Conservation (phyloP, 2,113 vertebrate genomes). For the Oncorhynchus kisutch region DNA sequence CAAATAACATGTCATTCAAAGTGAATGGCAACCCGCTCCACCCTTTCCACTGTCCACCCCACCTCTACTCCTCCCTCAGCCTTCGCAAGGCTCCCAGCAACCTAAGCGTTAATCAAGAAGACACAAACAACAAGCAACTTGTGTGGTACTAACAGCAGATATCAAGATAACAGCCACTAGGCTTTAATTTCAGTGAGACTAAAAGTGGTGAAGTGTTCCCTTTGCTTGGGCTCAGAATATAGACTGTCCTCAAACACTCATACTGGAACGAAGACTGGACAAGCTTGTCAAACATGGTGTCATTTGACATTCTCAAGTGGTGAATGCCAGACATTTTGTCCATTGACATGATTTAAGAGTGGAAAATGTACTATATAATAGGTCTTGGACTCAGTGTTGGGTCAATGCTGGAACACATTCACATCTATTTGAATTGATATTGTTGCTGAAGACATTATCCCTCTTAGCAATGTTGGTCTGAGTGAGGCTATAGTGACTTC, state of each 20-base stretch:
- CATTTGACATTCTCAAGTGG: slow-evolving; percentile 50
- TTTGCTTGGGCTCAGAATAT: slow-evolving; percentile 30
- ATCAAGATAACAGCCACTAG: slow-evolving; percentile 16
- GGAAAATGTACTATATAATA: slow-evolving; percentile 40
- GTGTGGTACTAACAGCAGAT: slow-evolving; percentile 26
- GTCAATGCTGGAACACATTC: background rate
- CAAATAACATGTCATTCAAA: slow-evolving; percentile 51
- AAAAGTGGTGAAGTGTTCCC: background rate
- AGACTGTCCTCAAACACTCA: slow-evolving; percentile 16
- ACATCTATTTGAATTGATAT: background rate
- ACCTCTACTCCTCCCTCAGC: slow-evolving; percentile 20
- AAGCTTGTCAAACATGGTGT: slow-evolving; percentile 35
- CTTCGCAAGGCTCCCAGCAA: slow-evolving; percentile 48
- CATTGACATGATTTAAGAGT: background rate
- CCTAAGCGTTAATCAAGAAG: slow-evolving; percentile 48
- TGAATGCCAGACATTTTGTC: slow-evolving; percentile 14
- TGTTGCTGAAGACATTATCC: background rate
- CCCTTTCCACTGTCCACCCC: slow-evolving; percentile 11
- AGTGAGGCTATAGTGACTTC: background rate
- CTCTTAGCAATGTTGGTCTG: background rate
- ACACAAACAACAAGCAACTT: slow-evolving; percentile 48
- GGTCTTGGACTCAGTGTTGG: background rate
- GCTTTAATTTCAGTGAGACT: slow-evolving; percentile 1
- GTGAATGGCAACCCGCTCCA: slow-evolving; percentile 33
- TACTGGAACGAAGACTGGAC: slow-evolving; percentile 39